Evolutionary conservation across 2,113 vertebrate species (phyloP).

Genomic region (Bombycilla garrulus): DNA sequence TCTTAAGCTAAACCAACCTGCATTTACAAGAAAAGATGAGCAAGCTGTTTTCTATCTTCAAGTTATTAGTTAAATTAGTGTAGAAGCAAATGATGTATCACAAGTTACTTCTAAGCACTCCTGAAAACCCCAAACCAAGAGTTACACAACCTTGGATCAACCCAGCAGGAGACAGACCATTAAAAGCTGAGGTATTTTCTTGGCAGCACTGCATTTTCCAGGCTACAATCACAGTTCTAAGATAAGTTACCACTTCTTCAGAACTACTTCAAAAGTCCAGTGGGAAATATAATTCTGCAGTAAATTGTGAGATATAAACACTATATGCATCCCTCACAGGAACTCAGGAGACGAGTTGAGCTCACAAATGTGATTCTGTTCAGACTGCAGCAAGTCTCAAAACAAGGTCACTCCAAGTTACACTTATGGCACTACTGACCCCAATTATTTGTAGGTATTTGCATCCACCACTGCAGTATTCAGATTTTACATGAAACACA

Average conservation of each 20-base stretch:
- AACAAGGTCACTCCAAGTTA: neutral
- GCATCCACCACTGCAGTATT: neutral
- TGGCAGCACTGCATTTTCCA: neutral
- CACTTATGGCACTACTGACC: accelerated
- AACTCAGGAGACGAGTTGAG: accelerated
- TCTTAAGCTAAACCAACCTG: neutral
- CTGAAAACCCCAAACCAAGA: neutral
- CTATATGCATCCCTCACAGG: neutral
- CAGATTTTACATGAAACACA: neutral
- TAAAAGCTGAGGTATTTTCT: neutral
- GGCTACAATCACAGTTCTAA: neutral
- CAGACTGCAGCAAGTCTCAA: neutral
- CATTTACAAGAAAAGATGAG: neutral
- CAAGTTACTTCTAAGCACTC: neutral
- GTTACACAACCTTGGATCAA: neutral
- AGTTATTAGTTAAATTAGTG: neutral
- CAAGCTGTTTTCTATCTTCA: neutral
- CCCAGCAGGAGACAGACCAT: neutral
- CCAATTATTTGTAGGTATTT: neutral
- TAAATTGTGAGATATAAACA: neutral
- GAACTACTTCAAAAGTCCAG: neutral
- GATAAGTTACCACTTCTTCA: neutral
- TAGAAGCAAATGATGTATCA: accelerated
- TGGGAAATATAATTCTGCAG: neutral
- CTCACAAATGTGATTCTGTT: accelerated